phyloP scores from a whole-genome alignment of 1,140 invertebrate species.

The Alviniconcha marisindica region DNA sequence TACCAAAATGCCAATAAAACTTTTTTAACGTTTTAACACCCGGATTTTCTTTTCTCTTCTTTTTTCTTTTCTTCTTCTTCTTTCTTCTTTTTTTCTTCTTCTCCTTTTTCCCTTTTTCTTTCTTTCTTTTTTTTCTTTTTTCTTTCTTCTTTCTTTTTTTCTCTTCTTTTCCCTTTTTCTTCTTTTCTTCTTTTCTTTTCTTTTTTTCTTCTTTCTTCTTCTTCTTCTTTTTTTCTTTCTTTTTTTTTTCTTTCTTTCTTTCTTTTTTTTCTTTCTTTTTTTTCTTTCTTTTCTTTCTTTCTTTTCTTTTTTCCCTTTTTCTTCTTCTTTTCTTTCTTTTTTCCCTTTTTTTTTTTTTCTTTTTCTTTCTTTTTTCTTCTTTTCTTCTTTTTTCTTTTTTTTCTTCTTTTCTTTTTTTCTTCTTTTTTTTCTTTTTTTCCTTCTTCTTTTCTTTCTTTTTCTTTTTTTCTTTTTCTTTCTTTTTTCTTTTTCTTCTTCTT shows the following conservation, averaged over 20 bases:
- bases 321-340: neutral
- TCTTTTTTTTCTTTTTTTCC: neutral
- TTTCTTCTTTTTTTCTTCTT: neutral
- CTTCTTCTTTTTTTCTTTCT: neutral
- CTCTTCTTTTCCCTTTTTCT: neutral
- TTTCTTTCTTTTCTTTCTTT: neutral
- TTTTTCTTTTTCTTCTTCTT: too few species aligned
- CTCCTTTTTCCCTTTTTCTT: neutral
- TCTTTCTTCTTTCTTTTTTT: neutral
- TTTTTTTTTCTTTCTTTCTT: neutral
- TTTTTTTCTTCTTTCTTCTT: neutral
- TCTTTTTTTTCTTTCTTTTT: neutral
- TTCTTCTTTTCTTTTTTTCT: neutral
- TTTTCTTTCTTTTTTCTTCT: neutral
- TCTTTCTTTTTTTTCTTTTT: neutral
- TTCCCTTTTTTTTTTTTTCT: neutral
- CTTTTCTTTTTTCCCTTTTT: neutral
- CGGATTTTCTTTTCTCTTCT: too few species aligned
- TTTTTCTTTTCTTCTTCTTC: slow-evolving; percentile 12
- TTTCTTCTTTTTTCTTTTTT: neutral
- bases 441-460: too few species aligned
- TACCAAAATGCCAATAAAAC: too few species aligned
- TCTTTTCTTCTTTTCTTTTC: neutral
- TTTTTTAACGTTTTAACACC: too few species aligned
- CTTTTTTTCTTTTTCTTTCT: too few species aligned